These are phyloP conservation scores for Ladona fulva DNA, from an alignment of 1,140 invertebrate species.

Conservation along the genomic window DNA sequence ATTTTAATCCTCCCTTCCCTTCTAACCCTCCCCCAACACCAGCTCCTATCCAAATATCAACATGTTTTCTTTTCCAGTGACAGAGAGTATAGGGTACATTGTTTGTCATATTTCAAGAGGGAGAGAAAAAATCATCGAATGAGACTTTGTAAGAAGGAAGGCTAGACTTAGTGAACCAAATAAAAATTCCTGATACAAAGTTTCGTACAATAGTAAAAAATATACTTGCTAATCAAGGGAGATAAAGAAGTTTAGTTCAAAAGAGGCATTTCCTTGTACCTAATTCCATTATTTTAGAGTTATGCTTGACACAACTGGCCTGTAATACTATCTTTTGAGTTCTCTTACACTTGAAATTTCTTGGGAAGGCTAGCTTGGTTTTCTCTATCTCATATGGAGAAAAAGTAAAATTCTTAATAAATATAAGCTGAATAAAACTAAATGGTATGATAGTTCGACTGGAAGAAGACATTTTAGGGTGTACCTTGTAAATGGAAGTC, in stretches of 20 bases:
- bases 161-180: background rate
- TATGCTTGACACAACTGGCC: background rate
- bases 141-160: background rate
- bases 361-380: background rate
- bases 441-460: background rate
- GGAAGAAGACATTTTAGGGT: constrained; percentile 4
- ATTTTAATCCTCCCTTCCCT: constrained; percentile 2
- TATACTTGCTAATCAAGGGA: background rate
- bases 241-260: too few relatives aligned
- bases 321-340: background rate
- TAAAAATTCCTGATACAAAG: background rate
- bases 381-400: background rate
- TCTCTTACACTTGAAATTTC: background rate
- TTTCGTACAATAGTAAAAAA: background rate
- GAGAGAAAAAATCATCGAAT: background rate
- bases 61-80: background rate
- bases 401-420: constrained; percentile 10
- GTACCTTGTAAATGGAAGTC: background rate
- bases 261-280: background rate
- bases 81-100: constrained; percentile 1
- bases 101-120: background rate
- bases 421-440: background rate
- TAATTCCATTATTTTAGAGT: background rate
- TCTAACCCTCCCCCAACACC: background rate
- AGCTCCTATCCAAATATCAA: background rate